phyloP scores from a whole-genome alignment of 2,113 vertebrate species.

The Ginglymostoma cirratum region DNA sequence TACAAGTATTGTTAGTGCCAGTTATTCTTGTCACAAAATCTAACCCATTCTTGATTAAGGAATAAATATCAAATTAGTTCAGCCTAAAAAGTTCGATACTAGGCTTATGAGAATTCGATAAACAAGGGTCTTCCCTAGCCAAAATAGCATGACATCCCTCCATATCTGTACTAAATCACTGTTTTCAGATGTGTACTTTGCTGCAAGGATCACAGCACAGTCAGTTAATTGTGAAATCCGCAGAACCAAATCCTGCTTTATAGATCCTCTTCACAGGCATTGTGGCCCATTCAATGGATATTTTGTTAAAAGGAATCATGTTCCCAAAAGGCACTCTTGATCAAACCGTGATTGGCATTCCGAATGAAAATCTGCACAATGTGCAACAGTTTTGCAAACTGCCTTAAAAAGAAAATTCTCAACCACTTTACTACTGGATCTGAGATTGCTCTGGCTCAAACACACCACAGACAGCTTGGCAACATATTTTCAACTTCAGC shows the following conservation, averaged over 20 bases:
- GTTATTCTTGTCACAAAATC: too few species aligned
- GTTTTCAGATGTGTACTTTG: background rate
- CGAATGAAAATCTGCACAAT: background rate
- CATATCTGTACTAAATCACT: background rate
- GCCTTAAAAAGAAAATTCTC: background rate
- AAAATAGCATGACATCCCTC: background rate
- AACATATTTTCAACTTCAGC: background rate
- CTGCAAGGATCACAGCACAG: background rate
- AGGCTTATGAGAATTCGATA: background rate
- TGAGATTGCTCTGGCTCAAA: background rate
- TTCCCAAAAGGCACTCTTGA: background rate
- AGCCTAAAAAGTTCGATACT: too few species aligned
- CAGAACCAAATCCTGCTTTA: background rate
- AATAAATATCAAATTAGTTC: too few species aligned
- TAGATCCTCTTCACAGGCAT: background rate
- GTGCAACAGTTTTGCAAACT: background rate
- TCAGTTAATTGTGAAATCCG: background rate
- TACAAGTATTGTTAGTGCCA: too few species aligned
- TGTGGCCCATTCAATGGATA: background rate
- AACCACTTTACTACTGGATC: background rate
- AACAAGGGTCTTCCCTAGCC: background rate
- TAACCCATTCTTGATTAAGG: too few species aligned
- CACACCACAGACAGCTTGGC: background rate
- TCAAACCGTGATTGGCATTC: background rate
- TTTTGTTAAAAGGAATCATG: background rate